These are phyloP conservation scores for Tyto alba DNA, from an alignment of 2,113 vertebrate species.

Conservation along the genomic window DNA sequence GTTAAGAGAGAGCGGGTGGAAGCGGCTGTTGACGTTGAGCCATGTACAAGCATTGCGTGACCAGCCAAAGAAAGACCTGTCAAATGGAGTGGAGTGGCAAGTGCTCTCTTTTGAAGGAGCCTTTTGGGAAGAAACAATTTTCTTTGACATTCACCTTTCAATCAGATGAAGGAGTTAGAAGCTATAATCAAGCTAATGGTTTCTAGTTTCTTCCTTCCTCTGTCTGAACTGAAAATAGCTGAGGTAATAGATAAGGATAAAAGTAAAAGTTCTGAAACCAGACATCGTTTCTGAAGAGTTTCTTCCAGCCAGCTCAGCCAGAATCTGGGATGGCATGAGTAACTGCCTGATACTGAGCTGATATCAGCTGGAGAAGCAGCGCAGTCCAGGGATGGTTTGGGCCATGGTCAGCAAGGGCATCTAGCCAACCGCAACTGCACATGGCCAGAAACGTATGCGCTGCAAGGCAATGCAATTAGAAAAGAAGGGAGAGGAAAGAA, in stretches of 20 bases:
- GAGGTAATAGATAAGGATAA: background rate
- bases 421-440: accelerated
- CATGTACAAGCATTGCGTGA: accelerated
- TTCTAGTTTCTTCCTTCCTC: background rate
- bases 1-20: background rate
- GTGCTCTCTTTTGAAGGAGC: background rate
- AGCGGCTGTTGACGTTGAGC: background rate
- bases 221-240: background rate
- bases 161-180: background rate
- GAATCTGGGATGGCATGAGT: background rate
- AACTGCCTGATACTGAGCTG: background rate
- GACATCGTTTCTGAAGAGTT: background rate
- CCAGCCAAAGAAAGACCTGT: background rate
- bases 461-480: background rate
- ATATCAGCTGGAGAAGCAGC: background rate
- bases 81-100: accelerated
- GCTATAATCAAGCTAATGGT: background rate
- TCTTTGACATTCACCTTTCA: background rate
- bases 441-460: accelerated
- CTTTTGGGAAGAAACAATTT: background rate
- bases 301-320: background rate
- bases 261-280: background rate
- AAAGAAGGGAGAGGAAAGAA: background rate
- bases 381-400: background rate
- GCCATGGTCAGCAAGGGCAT: background rate